Evolutionary conservation across 2,113 vertebrate genomes (phyloP), one percentile per base, ranked within the genome.

Genomic region (Crotalus horridus): DNA sequence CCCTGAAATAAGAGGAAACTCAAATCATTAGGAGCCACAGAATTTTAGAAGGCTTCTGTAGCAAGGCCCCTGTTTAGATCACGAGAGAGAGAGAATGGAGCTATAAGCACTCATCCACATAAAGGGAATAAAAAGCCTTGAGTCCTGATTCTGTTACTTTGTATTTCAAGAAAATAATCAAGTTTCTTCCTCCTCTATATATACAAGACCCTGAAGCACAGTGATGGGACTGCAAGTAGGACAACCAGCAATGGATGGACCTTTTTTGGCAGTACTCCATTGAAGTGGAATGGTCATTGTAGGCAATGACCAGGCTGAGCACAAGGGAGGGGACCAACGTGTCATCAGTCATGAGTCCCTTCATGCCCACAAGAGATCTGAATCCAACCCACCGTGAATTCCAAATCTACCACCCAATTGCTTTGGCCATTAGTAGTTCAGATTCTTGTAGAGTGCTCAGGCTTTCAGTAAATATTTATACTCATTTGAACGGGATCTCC

Each of bases 211-310:
- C 85, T 56, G 13, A 21, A 88, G 85, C 54, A 55, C 15, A 3
- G 15, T 94, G 95, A 94, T 92, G 54, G 12, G 89, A 95, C 91
- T n/a, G 92, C 91, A 90, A 69, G 26, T 61, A 85, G 90, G 23
- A 92, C 94, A 95, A 59, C 23, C 8, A 59, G 87, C 51, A 58
- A 94, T 94, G 86, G 43, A 87, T 11, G 74, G 91, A 87, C 4
- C 91, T 61, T 93, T 54, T 88, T 92, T 95, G 94, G 48, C 74
- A 13, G 85, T 93, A 94, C 93, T 56, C 15, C 59, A 94, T 29
- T 81, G 46, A 90, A 48, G 81, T 89, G 51, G 95, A 96, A 93
- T 61, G 24, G 8, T 59, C 58, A 59, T 59, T 59, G 23, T 59
- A 59, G 23, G 23, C 58, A 24, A 59, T 26, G 58, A 26, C 8